These are phyloP conservation scores for Coenonympha glycerion DNA, from an alignment of 2,888 invertebrate species.

Conservation along the genomic window DNA sequence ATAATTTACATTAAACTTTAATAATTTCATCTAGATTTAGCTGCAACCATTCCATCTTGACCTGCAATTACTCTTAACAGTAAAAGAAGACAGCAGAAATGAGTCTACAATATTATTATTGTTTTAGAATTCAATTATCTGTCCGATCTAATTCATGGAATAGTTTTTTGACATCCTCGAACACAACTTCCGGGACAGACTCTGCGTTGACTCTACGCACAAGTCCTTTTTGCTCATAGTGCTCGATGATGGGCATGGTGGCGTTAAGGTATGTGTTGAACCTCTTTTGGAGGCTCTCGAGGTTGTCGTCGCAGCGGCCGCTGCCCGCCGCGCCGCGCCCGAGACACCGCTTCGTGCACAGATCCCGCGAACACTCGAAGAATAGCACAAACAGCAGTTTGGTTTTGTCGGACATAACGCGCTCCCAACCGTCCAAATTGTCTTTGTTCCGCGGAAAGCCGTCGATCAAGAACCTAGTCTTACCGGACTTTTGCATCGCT, in stretches of 20 bases:
- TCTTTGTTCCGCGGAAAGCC: conserved; percentile 98
- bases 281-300: conserved; percentile 89
- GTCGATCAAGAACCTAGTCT: conserved; percentile 92
- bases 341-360: conserved; percentile 90
- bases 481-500: conserved; percentile 81
- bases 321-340: conserved; percentile 91
- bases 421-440: conserved; percentile 96
- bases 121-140: conserved; percentile 34
- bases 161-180: conserved; percentile 71
- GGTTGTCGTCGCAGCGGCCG: conserved; percentile 95
- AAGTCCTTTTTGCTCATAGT: conserved; percentile 82
- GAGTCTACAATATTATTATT: neutral
- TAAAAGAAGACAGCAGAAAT: neutral
- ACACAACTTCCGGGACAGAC: conserved; percentile 79
- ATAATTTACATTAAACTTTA: no score
- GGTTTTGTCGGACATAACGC: conserved; percentile 87
- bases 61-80: neutral
- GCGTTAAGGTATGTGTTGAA: conserved; percentile 89
- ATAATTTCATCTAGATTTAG: no score
- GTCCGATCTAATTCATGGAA: conserved; percentile 58
- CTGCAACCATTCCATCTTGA: no score
- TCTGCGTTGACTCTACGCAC: conserved; percentile 86
- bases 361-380: conserved; percentile 90
- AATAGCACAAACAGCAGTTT: conserved; percentile 91
- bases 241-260: conserved; percentile 92